Evolutionary conservation across 1,140 invertebrate species (phyloP), one percentile per base, ranked within the genome.

Genomic region (Parasteatoda tepidariorum): DNA sequence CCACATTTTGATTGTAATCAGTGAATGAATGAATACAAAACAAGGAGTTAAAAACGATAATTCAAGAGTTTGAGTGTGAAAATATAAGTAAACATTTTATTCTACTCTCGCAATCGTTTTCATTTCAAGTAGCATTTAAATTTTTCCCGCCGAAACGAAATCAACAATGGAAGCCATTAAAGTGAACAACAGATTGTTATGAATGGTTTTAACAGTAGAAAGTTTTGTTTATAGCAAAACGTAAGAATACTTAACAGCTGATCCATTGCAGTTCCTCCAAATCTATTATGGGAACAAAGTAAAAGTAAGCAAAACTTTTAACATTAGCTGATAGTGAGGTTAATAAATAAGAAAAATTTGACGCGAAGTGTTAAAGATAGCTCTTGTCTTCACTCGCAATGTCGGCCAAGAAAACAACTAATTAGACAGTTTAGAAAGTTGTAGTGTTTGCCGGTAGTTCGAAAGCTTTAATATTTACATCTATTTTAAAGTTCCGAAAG

Each of bases 281-380:
- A 30, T 73, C 70, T 73, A 73, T 73, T 73, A 73, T 30, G 13
- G 28, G 70, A 73, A 73, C 70, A 59, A 59, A 57, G 70, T 26
- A 48, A 73, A 41, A 4, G 54, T 73, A 73, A 73, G 57, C 41
- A 31, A 59, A 73, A 54, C 54, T 41, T n/a, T 73, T 57, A 48
- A 54, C 70, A 31, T 26, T 31, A 7, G 22, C 28, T 59, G 70
- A 73, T 57, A n/a, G 70, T 73, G 34, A 30, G 34, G 15, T 30
- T 73, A 54, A 73, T 73, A 73, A 73, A 73, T 73, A 57, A 26
- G 22, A 57, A 48, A 48, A 18, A 9, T 73, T 59, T 57, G 48
- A 26, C 28, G n/a, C 55, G 31, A 31, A 31, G 70, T 30, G 41
- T 73, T 73, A 33, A 34, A 48, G 30, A 68, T 41, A 68, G 66